Conservation (phyloP, 1,140 invertebrate genomes). For the Ceratina australensis region DNA sequence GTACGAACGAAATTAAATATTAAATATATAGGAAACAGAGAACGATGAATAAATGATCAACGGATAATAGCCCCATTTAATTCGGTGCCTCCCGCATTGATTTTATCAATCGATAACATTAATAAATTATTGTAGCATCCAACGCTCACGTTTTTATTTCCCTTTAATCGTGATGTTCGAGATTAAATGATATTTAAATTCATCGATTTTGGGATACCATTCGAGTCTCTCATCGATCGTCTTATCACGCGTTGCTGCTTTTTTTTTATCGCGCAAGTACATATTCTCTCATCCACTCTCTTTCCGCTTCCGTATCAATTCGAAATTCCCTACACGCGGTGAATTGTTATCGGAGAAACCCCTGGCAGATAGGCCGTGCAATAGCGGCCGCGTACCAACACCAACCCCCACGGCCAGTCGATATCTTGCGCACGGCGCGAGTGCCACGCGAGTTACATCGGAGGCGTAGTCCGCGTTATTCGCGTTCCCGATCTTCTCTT, state of each 20-base stretch:
- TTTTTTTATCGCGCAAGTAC: background rate
- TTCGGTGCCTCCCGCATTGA: background rate
- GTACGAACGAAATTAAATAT: background rate
- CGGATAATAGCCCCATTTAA: no score
- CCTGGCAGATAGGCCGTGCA: slow-evolving; percentile 26
- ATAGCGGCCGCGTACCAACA: slow-evolving; percentile 59
- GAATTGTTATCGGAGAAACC: slow-evolving; percentile 54
- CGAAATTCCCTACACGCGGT: slow-evolving; percentile 53
- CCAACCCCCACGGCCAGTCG: slow-evolving; percentile 71
- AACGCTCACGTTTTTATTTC: no score
- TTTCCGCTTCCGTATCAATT: background rate
- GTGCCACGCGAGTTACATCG: slow-evolving; percentile 12
- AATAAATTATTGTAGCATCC: background rate
- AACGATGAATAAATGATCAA: no score
- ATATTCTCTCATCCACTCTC: no score
- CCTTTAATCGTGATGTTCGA: no score
- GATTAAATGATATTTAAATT: no score
- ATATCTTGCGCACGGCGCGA: slow-evolving; percentile 62
- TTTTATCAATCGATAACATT: background rate
- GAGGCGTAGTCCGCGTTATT: slow-evolving; percentile 42
- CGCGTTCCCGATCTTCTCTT: background rate
- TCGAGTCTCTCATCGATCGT: background rate
- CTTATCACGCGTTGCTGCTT: background rate
- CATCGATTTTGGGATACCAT: no score
- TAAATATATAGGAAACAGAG: background rate